phyloP scores from a whole-genome alignment of 2,113 vertebrate genomes.

The Onychostruthus taczanowskii region DNA sequence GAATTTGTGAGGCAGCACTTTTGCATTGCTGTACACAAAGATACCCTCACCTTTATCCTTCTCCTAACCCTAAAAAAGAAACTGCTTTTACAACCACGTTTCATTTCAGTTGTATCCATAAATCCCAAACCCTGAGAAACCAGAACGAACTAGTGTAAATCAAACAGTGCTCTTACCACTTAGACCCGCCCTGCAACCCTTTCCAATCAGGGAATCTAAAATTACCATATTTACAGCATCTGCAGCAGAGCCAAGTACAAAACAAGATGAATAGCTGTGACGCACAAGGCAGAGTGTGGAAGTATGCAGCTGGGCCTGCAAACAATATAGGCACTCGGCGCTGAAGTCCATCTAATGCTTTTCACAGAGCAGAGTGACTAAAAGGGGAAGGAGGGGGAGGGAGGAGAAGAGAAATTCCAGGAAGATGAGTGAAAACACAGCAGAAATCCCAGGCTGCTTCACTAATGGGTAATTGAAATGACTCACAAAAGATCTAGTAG shows the following conservation, averaged over 20 bases:
- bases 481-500: slow-evolving; percentile 69
- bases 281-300: slow-evolving; percentile 64
- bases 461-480: slow-evolving; percentile 73
- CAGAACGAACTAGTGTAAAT: slow-evolving; percentile 41
- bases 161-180: slow-evolving; percentile 51
- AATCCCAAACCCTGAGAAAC: slow-evolving; percentile 28
- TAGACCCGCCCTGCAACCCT: slow-evolving; percentile 53
- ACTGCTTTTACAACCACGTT: not conserved
- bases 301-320: slow-evolving; percentile 67
- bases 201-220: slow-evolving; percentile 78
- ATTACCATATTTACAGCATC: slow-evolving; percentile 79
- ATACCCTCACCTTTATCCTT: not conserved
- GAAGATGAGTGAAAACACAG: slow-evolving; percentile 68
- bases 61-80: slow-evolving; percentile 9
- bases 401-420: slow-evolving; percentile 66
- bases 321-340: slow-evolving; percentile 68
- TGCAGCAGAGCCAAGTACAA: slow-evolving; percentile 73
- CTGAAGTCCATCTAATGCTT: slow-evolving; percentile 67
- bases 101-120: not conserved
- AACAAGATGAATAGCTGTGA: slow-evolving; percentile 79
- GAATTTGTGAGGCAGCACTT: not conserved
- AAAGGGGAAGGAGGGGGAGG: slow-evolving; percentile 41
- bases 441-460: slow-evolving; percentile 66
- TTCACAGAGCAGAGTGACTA: slow-evolving; percentile 68
- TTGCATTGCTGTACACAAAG: not conserved